These are phyloP conservation scores for Craterocephalus amniculus DNA, from an alignment of 2,797 vertebrate species.

Conservation along the genomic window DNA sequence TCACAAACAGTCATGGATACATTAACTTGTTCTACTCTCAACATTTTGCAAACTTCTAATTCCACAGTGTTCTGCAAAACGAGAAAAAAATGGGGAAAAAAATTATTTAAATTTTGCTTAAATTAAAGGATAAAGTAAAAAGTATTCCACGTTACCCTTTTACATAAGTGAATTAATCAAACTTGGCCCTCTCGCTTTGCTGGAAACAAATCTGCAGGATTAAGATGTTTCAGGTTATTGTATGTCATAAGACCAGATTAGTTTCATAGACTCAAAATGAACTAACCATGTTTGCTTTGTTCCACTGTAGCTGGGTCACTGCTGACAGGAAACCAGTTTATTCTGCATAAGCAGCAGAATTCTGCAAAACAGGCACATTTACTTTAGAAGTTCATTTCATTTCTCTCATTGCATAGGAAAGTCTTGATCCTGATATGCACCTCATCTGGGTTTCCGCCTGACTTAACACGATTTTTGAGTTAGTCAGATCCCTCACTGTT, in stretches of 20 bases:
- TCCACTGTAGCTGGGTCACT: background rate
- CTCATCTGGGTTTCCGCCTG: background rate
- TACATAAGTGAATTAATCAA: constrained; percentile 2
- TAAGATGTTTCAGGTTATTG: constrained; percentile 34
- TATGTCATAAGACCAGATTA: constrained; percentile 45
- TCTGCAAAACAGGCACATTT: background rate
- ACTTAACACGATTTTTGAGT: background rate
- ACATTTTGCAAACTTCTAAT: too few relatives aligned
- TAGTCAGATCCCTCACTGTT: background rate
- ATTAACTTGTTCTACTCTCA: too few relatives aligned
- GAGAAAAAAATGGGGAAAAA: too few relatives aligned
- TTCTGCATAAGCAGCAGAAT: background rate
- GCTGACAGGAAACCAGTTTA: background rate
- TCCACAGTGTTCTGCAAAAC: too few relatives aligned
- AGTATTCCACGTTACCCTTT: background rate
- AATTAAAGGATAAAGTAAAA: background rate
- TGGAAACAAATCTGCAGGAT: constrained; percentile 26
- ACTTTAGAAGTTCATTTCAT: background rate
- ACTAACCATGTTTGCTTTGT: constrained; percentile 18
- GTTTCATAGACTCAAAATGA: background rate
- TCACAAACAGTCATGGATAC: too few relatives aligned
- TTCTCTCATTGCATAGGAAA: background rate
- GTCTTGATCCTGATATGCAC: background rate
- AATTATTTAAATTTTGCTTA: background rate
- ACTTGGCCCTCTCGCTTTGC: background rate